These are phyloP conservation scores for Eublepharis macularius DNA, from an alignment of 2,113 vertebrate genomes.

Conservation along the genomic window DNA sequence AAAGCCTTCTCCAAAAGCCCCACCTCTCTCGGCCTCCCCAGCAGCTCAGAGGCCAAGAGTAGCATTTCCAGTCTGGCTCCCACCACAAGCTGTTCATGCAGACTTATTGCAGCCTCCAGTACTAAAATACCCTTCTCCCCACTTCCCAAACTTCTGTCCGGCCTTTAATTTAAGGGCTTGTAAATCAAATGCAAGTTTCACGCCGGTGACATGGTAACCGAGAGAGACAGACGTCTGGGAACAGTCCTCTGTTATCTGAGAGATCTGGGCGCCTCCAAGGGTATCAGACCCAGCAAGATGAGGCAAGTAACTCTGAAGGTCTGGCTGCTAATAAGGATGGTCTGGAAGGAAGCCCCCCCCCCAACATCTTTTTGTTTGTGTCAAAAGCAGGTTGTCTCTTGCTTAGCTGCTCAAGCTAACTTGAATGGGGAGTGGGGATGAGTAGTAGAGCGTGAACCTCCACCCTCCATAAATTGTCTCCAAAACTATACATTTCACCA, in stretches of 20 bases:
- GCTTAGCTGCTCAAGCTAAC: background rate
- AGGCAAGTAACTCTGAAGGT: background rate
- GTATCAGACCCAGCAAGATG: background rate
- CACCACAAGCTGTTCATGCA: no score
- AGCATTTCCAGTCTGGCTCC: background rate
- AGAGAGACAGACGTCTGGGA: background rate
- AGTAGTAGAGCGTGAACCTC: background rate
- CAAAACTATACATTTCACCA: conserved; percentile 3
- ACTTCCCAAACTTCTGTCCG: conserved; percentile 4
- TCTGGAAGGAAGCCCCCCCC: background rate
- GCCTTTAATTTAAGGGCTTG: conserved; percentile 11
- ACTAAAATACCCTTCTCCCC: no score
- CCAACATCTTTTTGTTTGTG: background rate
- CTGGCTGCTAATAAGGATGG: background rate
- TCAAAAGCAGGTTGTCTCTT: conserved; percentile 9
- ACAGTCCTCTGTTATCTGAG: conserved; percentile 5
- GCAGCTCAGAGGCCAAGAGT: background rate
- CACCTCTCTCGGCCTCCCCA: background rate
- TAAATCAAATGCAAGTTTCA: conserved; percentile 3
- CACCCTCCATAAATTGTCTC: background rate
- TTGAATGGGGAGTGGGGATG: background rate
- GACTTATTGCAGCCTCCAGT: background rate
- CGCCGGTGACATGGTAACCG: background rate
- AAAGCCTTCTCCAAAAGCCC: no score
- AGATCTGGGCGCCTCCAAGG: background rate